phyloP scores from a whole-genome alignment of 2,888 invertebrate species.

The Germaria angustata region DNA sequence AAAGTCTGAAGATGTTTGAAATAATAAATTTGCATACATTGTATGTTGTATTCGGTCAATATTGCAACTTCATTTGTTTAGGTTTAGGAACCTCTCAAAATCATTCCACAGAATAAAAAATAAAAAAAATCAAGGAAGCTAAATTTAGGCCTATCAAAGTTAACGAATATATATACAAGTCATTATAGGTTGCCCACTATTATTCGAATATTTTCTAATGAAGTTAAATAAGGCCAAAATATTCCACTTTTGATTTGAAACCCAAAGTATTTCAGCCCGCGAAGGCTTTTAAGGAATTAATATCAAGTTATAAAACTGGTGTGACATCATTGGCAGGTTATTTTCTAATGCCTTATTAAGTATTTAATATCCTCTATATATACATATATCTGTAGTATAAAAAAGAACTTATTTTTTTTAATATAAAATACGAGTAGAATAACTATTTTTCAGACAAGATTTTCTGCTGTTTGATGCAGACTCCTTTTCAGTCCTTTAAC shows the following conservation, averaged over 20 bases:
- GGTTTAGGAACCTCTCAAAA: not conserved
- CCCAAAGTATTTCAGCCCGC: too few relatives aligned
- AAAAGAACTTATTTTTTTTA: constrained; percentile 53
- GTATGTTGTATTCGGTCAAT: not conserved
- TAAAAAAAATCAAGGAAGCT: not conserved
- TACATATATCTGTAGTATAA: too few relatives aligned
- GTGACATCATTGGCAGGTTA: constrained; percentile 36
- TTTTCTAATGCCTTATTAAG: constrained; percentile 46
- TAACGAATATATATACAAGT: too few relatives aligned
- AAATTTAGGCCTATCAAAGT: not conserved
- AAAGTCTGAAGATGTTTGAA: not conserved
- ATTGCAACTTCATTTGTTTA: constrained; percentile 2
- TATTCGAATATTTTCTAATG: too few relatives aligned
- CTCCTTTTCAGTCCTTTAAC: constrained; percentile 31
- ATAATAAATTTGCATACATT: not conserved
- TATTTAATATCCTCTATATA: constrained; percentile 15
- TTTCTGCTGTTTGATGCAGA: constrained; percentile 38
- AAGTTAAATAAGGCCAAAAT: too few relatives aligned
- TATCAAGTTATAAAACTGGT: not conserved
- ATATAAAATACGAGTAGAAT: constrained; percentile 2
- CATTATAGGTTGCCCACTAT: too few relatives aligned
- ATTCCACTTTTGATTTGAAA: too few relatives aligned
- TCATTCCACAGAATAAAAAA: not conserved
- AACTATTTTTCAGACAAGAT: constrained; percentile 35
- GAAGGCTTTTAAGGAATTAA: too few relatives aligned